Evolutionary conservation across 1,140 invertebrate species (phyloP).

Genomic region (Anastrepha obliqua): DNA sequence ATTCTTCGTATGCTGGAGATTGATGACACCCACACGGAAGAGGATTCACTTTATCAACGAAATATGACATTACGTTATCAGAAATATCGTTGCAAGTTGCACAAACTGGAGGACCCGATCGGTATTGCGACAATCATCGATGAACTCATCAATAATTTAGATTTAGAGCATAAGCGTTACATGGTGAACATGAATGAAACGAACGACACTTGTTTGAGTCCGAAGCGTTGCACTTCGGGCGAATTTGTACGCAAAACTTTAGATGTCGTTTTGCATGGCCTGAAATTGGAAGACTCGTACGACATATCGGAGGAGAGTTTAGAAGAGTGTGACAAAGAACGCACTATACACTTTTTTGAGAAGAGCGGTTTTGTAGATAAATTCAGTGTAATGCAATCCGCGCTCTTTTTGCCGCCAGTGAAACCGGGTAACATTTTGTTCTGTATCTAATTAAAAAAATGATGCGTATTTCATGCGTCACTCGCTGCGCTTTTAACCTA

Average conservation of each 20-base stretch:
- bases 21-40: conserved; percentile 61
- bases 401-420: conserved; percentile 61
- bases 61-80: conserved; percentile 67
- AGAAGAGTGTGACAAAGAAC: conserved; percentile 65
- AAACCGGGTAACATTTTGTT: conserved; percentile 36
- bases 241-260: conserved; percentile 60
- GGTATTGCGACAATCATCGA: conserved; percentile 63
- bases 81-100: conserved; percentile 63
- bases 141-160: conserved; percentile 67
- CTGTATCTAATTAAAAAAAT: neutral
- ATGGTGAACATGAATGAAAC: conserved; percentile 22
- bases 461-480: too few relatives aligned
- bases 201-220: conserved; percentile 4
- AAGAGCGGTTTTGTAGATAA: conserved; percentile 60
- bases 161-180: conserved; percentile 61
- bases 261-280: conserved; percentile 59
- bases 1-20: conserved; percentile 66
- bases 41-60: conserved; percentile 57
- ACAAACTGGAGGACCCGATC: conserved; percentile 55
- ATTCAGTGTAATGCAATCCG: conserved; percentile 52
- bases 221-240: neutral
- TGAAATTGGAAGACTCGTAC: conserved; percentile 67
- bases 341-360: conserved; percentile 67
- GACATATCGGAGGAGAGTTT: conserved; percentile 61
- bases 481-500: too few relatives aligned